phyloP scores from a whole-genome alignment of 2,888 invertebrate genomes.

The Omphaloscelis lunosa region DNA sequence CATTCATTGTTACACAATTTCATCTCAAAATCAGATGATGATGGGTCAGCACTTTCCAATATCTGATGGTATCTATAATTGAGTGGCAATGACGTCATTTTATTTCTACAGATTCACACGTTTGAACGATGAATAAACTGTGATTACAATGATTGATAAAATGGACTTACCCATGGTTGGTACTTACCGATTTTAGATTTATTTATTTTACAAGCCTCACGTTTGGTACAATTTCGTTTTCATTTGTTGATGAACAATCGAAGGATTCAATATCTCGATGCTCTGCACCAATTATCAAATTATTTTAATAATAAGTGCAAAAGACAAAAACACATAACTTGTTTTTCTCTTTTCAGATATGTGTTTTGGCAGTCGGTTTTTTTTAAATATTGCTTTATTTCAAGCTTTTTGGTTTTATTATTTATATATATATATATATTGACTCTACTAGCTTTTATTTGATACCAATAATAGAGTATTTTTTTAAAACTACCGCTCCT shows the following conservation, averaged over 20 bases:
- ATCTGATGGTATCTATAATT: slow-evolving; percentile 64
- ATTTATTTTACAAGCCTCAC: neutral
- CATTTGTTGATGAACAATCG: neutral
- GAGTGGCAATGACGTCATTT: slow-evolving; percentile 52
- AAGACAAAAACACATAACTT: no score
- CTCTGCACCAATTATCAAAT: no score
- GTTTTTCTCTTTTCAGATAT: no score
- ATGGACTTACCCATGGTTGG: neutral
- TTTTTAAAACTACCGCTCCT: no score
- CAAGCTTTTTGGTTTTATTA: no score
- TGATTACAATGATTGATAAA: slow-evolving; percentile 20
- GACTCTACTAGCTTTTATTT: no score
- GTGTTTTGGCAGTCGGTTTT: no score
- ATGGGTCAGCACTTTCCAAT: slow-evolving; percentile 48
- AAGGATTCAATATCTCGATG: neutral
- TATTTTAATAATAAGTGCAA: no score
- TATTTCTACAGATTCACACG: slow-evolving; percentile 44
- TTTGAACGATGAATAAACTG: slow-evolving; percentile 2
- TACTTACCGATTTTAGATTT: neutral
- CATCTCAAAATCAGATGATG: slow-evolving; percentile 25
- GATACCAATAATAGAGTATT: no score
- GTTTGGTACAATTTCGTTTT: neutral
- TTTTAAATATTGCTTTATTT: no score
- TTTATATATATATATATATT: no score
- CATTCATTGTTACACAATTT: slow-evolving; percentile 23